phyloP scores from a whole-genome alignment of 2,113 vertebrate species.

The Rhegmatorhina hoffmannsi region DNA sequence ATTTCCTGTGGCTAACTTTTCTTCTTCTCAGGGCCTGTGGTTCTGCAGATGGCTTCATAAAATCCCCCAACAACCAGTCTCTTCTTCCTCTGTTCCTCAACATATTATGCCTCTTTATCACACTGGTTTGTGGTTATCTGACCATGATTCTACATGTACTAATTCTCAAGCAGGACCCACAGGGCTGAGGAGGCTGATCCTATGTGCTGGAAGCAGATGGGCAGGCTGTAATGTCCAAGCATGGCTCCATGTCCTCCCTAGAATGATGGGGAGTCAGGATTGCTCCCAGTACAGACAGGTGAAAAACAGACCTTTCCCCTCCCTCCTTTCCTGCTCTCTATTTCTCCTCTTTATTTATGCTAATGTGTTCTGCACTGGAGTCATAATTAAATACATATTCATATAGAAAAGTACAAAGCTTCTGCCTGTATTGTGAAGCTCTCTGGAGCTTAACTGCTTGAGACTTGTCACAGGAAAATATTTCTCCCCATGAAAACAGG shows the following conservation, averaged over 20 bases:
- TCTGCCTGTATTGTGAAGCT: constrained; percentile 12
- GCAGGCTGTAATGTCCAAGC: not conserved
- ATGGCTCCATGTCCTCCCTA: not conserved
- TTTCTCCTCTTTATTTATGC: constrained; percentile 66
- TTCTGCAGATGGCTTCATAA: not conserved
- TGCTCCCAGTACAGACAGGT: not conserved
- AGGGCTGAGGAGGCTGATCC: not conserved
- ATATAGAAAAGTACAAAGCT: constrained; percentile 33
- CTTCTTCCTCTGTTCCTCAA: not conserved
- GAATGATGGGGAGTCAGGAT: not conserved
- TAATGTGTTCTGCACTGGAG: constrained; percentile 38
- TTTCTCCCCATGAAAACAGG: constrained; percentile 55
- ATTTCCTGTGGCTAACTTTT: not conserved
- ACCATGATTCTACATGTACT: not conserved
- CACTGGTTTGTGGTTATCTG: not conserved
- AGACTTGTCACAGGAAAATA: constrained; percentile 64
- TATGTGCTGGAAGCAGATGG: not conserved
- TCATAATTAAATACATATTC: constrained; percentile 61
- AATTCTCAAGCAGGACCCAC: not conserved
- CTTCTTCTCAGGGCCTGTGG: not conserved
- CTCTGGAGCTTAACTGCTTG: constrained; percentile 44
- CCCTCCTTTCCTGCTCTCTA: constrained; percentile 29
- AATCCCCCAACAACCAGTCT: not conserved
- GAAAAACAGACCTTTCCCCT: not conserved
- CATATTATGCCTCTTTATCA: not conserved